These are phyloP conservation scores for Syrmaticus mikado DNA, from an alignment of 2,113 vertebrate species.

Conservation along the genomic window DNA sequence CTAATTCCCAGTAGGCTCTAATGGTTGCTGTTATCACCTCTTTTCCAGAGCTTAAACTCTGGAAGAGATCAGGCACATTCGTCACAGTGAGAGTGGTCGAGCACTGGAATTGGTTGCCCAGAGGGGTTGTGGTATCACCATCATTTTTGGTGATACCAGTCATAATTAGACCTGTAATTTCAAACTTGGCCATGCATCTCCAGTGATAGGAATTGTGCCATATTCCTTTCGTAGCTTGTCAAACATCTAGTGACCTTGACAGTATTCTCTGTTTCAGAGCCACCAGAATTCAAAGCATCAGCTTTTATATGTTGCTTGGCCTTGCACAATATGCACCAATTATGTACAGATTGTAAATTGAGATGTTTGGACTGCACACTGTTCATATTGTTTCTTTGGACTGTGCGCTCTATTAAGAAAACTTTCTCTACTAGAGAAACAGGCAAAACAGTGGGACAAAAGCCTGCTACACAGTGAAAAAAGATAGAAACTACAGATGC, in stretches of 20 bases:
- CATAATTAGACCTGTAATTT: background rate
- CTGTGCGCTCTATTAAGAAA: background rate
- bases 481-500: background rate
- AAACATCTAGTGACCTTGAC: background rate
- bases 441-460: background rate
- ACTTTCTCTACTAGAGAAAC: background rate
- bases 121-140: background rate
- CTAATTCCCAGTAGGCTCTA: background rate
- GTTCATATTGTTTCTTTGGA: background rate
- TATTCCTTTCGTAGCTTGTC: background rate
- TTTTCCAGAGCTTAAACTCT: background rate
- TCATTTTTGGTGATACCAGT: background rate
- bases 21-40: background rate
- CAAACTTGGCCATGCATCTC: background rate
- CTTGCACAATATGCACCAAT: background rate
- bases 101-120: background rate
- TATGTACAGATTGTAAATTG: background rate
- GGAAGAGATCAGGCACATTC: background rate
- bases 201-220: background rate
- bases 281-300: background rate
- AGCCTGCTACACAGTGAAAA: background rate
- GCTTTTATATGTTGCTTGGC: background rate
- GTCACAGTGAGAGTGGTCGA: background rate
- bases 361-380: background rate
- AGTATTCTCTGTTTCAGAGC: background rate